Percentiles rank a stretch among this genome's conserved stretches.
These are phyloP conservation scores for Dendrolimus kikuchii DNA, from an alignment of 1,140 invertebrate genomes.

Conservation along the genomic window DNA sequence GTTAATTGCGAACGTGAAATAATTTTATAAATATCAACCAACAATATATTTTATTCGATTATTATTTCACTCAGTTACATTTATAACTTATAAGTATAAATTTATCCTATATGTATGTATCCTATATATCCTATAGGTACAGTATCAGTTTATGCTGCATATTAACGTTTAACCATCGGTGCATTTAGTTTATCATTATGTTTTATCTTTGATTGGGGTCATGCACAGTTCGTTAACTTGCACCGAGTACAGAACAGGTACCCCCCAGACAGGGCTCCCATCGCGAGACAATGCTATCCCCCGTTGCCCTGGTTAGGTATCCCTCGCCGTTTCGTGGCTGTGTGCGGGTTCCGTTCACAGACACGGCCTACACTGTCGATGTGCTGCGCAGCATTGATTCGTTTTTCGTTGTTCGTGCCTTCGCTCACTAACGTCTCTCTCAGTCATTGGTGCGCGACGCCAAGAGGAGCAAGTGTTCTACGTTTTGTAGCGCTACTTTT, in stretches of 20 bases:
- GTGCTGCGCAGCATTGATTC: constrained; percentile 58
- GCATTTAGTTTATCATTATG: not conserved
- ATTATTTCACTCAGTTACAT: too few species aligned
- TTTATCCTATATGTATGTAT: too few species aligned
- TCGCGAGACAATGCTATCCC: constrained; percentile 31
- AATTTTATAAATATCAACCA: too few species aligned
- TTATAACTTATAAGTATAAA: too few species aligned
- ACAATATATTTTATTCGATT: too few species aligned
- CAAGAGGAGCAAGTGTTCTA: constrained; percentile 48
- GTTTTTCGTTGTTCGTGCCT: constrained; percentile 28
- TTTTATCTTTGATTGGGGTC: constrained; percentile 11
- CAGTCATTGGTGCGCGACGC: constrained; percentile 68
- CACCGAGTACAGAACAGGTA: constrained; percentile 16
- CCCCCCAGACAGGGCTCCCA: constrained; percentile 16
- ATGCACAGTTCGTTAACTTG: constrained; percentile 13
- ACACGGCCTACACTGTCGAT: constrained; percentile 28
- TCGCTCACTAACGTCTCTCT: constrained; percentile 32
- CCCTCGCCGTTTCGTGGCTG: constrained; percentile 21
- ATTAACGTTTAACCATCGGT: too few species aligned
- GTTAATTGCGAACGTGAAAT: too few species aligned
- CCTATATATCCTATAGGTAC: too few species aligned
- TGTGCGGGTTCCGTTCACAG: constrained; percentile 30
- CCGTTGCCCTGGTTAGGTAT: constrained; percentile 21
- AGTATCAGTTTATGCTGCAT: too few species aligned
- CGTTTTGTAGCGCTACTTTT: constrained; percentile 37